Evolutionary conservation across 2,888 invertebrate genomes (phyloP).

Genomic region (Thera obeliscata): DNA sequence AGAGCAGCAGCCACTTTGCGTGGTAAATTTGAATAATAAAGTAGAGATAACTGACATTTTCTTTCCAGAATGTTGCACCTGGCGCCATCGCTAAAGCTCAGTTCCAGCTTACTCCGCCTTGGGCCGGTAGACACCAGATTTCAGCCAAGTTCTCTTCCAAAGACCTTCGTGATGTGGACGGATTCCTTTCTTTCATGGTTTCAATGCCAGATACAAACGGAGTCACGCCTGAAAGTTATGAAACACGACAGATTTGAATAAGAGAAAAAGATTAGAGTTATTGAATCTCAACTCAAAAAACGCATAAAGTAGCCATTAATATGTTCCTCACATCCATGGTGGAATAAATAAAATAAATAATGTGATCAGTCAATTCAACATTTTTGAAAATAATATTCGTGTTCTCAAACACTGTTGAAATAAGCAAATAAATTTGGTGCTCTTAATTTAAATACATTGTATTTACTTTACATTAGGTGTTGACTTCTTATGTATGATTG

Average conservation of each 20-base stretch:
- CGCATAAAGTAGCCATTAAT: background rate
- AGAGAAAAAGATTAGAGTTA: background rate
- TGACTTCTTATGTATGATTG: no score
- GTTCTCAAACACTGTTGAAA: no score
- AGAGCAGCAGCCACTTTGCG: background rate
- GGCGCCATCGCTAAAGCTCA: constrained; percentile 89
- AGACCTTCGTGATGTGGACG: constrained; percentile 95
- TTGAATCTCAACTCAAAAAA: background rate
- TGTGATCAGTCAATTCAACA: no score
- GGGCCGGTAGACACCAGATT: constrained; percentile 92
- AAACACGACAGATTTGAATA: constrained; percentile 56
- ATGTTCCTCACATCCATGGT: background rate
- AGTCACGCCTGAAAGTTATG: constrained; percentile 55
- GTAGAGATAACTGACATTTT: constrained; percentile 6
- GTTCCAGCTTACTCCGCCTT: constrained; percentile 91
- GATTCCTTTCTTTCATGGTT: constrained; percentile 91
- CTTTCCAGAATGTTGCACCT: constrained; percentile 69
- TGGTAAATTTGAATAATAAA: background rate
- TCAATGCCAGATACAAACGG: constrained; percentile 74
- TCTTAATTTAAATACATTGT: no score
- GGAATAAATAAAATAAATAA: no score
- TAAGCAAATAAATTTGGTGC: no score
- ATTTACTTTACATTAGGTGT: no score
- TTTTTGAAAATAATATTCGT: no score
- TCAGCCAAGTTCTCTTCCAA: constrained; percentile 94